Evolutionary conservation across 2,113 vertebrate species (phyloP).

Genomic region (Crotalus horridus): DNA sequence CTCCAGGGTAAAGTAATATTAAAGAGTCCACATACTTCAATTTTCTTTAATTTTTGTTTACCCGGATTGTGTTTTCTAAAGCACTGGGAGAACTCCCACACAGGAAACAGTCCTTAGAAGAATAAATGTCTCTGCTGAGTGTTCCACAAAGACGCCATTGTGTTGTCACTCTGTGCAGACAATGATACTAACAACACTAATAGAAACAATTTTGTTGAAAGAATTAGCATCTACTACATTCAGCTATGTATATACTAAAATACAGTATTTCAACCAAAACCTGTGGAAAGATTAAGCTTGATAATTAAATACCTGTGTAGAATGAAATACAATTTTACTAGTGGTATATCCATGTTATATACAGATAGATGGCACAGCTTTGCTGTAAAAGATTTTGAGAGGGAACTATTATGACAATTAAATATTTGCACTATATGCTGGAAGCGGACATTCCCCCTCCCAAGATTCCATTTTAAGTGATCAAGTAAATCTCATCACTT

Average conservation of each 20-base stretch:
- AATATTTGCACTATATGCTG: neutral
- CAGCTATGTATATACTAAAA: neutral
- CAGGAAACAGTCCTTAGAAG: neutral
- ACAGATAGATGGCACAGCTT: neutral
- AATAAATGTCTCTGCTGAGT: neutral
- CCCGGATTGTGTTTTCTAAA: neutral
- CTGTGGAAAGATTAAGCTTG: neutral
- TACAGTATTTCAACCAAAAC: neutral
- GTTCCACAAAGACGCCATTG: constrained; percentile 6
- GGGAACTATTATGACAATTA: neutral
- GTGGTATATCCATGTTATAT: neutral
- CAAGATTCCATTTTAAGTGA: neutral
- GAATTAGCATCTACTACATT: constrained; percentile 12
- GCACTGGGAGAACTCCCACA: neutral
- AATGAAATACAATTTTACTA: neutral
- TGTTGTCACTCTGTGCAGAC: neutral
- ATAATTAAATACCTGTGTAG: constrained; percentile 5
- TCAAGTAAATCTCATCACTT: neutral
- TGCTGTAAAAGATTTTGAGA: neutral
- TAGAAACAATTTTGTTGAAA: neutral
- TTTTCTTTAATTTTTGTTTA: constrained; percentile 15
- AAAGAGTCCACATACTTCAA: neutral
- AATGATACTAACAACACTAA: neutral
- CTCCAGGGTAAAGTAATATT: neutral
- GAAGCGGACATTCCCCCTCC: too few species aligned